Evolutionary conservation across 2,888 invertebrate species (phyloP), one percentile per base, ranked within the genome.

Genomic region (Teinopalpus imperialis): DNA sequence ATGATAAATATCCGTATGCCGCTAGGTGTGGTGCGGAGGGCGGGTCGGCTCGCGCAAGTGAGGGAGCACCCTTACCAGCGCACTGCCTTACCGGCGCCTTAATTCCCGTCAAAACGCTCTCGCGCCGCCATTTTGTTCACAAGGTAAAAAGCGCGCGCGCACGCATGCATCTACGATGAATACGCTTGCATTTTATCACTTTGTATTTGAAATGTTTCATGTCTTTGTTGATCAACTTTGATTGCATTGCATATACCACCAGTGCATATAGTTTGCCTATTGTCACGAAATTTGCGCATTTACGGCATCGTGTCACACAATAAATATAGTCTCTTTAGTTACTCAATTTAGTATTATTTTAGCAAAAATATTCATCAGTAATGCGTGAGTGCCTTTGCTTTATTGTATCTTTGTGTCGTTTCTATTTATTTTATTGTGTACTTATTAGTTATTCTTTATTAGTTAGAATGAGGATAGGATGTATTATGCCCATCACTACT

Each of bases 41-140:
- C 95, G 90, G 94, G 94, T 79, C 93, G 95, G 90, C 92, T 95
- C 90, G 93, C 94, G 91, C 94, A 95, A 90, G 92, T 94, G 90
- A 93, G 98, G 93, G 97, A 97, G 91, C 97, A 98, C 94, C 98
- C 98, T 90, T 98, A 98, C 93, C 97, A 97, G 93, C 96, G 97
- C 93, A 95, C 85, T 54, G 87, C 87, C 74, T 81, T 88, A 78
- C 96, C 91, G 90, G 94, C 94, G 94, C 95, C 94, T 92, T 88
- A 89, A 78, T 74, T 69, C 81, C 79, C 78, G 80, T 76, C 75
- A 78, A 77, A 67, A 70, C 73, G 77, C 79, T 83, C 82, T 81
- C 82, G 80, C 83, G 82, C 82, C 86, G 82, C 85, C 85, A 85
- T 83, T 82, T 83, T 85, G 78, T 87, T 83, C 61, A 81, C 81